Percentiles rank a stretch among this genome's conserved stretches.
Conservation (phyloP, 2,113 vertebrate genomes). For the Haliaeetus leucogaster region DNA sequence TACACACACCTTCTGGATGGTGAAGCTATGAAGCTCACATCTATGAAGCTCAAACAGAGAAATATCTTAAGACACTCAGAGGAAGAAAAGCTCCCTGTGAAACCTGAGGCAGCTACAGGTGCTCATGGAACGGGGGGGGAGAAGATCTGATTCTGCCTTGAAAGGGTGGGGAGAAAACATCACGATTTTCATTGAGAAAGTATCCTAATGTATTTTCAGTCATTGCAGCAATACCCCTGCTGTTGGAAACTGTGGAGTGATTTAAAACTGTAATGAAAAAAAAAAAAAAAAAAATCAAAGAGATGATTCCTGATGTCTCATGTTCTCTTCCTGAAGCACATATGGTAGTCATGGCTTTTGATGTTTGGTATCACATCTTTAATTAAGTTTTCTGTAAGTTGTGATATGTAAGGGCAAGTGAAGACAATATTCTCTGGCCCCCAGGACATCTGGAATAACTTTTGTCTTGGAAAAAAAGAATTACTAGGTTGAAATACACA, state of each 20-base stretch:
- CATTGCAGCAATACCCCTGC: background rate
- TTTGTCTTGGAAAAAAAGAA: background rate
- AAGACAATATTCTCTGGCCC: background rate
- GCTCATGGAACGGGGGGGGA: background rate
- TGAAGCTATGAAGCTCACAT: background rate
- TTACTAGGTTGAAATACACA: background rate
- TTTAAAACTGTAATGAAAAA: background rate
- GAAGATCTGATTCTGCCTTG: background rate
- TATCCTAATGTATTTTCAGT: background rate
- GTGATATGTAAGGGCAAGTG: background rate
- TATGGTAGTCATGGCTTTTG: background rate
- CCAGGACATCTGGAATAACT: background rate
- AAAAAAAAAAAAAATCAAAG: background rate
- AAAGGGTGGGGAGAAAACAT: background rate
- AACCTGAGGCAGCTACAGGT: background rate
- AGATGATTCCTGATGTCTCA: background rate
- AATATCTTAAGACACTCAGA: background rate
- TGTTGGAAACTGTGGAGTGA: background rate
- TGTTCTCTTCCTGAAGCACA: background rate
- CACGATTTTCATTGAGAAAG: background rate
- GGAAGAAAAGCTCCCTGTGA: background rate
- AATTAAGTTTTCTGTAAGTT: background rate
- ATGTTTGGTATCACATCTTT: background rate
- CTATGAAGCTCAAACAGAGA: background rate
- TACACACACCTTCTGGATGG: background rate